Base-by-base conservation (phyloP, 2,797 vertebrate genomes). In the Trachops cirrhosus region DNA sequence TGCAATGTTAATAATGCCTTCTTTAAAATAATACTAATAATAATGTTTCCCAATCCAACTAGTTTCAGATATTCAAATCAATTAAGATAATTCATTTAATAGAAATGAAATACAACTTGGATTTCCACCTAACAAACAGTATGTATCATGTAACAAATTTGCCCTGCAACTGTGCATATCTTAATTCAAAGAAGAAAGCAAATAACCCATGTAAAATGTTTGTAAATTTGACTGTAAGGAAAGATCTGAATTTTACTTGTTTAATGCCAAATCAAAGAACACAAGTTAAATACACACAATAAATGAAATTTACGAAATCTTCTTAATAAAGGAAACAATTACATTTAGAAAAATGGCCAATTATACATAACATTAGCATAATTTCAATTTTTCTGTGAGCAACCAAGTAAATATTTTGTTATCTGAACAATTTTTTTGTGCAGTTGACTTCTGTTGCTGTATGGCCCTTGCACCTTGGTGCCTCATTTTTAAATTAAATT, bases 201-300 rank as follows among this genome's bases (percentile, higher is more conserved):
- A 92, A 87, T 71, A 73, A 90, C 19, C 34, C 68, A 94, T 26
- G 39, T 32, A 80, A 73, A 86, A 68, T n/a, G 32, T 48, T 89
- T 68, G 1, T 48, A 85, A 92, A 50, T 75, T 5, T 86, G 32
- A 84, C 21, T 34, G 1, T 48, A 79, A 71, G 94, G 62, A 89
- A 50, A 71, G n/a, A 93, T 64, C 59, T 92, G 57, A 70, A 24
- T 89, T 91, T 96, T 95, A 93, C 70, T 88, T 24, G 10, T 79
- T 90, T 91, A 96, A 73, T 57, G 89, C 34, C 34, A 95, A 95
- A 68, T 91, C 74, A 91, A 97, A 92, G 67, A 95, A 87, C 77
- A 34, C 34, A 96, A 73, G 21, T 89, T 94, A 83, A 79, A 79
- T 59, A 89, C 37, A 91, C 11, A 93, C 12, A 78, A 86, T 3